Evolutionary conservation across 2,888 invertebrate genomes (phyloP), one percentile per base, ranked within the genome.

Genomic region (Lepidonotus clava): DNA sequence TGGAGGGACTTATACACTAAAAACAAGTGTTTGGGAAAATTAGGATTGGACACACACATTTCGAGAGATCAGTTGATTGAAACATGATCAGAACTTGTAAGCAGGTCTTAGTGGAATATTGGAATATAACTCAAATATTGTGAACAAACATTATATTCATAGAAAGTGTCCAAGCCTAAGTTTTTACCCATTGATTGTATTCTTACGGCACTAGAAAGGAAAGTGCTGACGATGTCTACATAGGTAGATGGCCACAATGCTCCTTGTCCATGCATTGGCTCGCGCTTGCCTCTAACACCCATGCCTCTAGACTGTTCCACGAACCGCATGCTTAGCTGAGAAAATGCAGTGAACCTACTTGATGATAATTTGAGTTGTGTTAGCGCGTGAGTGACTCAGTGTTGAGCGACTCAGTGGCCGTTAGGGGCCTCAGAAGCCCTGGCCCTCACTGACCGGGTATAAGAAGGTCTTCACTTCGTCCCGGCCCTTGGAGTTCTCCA

Each of bases 401-500:
- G 53, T 18, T 18, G 53, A 18, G n/a, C 61, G 11, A 24, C 24
- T 1, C 28, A 61, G 61, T n/a, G n/a, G 11, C 51, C 11, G 14
- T 21, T 51, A 51, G 11, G 21, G 76, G 76, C 36, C 76, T 76
- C 38, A 76, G 38, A 76, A 61, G 61, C 61, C 61, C 40, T 38
- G 76, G 38, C 38, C 61, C 41, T 66, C 28, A 91, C 92, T 91
- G 91, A 93, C 93, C 46, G 92, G 93, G 88, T 93, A 93, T 40
- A 93, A 87, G 88, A 92, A 93, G 6, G 92, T 91, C 14, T 90
- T 88, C 11, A 90, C 88, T 84, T 88, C 87, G 85, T 93, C 92
- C 18, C 87, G 41, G 6, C 93, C 93, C 34, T 86, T 85, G 5
- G 86, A 89, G 87, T 93, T 93, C 53, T 91, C 89, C 0, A 96